Evolutionary conservation across 2,888 invertebrate genomes (phyloP), one percentile per base, ranked within the genome.

Genomic region (Sabatieria punctata): DNA sequence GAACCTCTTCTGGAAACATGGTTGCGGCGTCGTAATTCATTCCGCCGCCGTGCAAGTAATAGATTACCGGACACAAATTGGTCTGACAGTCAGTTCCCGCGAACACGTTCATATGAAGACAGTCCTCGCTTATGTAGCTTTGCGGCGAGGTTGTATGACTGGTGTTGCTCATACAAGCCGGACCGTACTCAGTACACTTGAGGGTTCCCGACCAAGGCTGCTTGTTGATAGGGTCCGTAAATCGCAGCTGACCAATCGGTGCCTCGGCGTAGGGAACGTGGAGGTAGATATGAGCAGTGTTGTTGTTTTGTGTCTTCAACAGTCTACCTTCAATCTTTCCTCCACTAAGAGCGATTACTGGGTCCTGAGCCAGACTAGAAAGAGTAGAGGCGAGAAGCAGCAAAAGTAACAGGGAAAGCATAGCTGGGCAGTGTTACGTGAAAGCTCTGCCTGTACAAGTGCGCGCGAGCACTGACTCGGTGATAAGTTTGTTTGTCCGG

Each of bases 31-130:
- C 51, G 27, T 35, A 49, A 21, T 33, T 30, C n/a, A 25, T 43
- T 2, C 41, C 48, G 2, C 49, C 49, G 3, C 49, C 47, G 47
- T 49, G 46, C 22, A 49, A 46, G 25, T 50, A 50, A 21, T 24
- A 50, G 4, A 50, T 4, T 2, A 50, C 43, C 13, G 48, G 48
- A 45, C 43, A 47, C 2, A 21, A 11, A 15, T n/a, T 3, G 19
- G 8, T 41, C 6, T 4, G 8, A 13, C 22, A 22, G 11, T 41
- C 6, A 11, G 25, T 41, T 41, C 39, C 40, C 13, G 27, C 35
- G 39, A 38, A 47, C 13, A 47, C 27, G 35, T 48, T 48, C 3
- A 42, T 24, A 27, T 38, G 35, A 13, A 48, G 38, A 21, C 48
- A 48, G 23, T 48, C 48, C 18, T 48, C 48, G 42, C 27, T 25